phyloP scores from a whole-genome alignment of 2,797 vertebrate genomes.

The Lutjanus campechanus region DNA sequence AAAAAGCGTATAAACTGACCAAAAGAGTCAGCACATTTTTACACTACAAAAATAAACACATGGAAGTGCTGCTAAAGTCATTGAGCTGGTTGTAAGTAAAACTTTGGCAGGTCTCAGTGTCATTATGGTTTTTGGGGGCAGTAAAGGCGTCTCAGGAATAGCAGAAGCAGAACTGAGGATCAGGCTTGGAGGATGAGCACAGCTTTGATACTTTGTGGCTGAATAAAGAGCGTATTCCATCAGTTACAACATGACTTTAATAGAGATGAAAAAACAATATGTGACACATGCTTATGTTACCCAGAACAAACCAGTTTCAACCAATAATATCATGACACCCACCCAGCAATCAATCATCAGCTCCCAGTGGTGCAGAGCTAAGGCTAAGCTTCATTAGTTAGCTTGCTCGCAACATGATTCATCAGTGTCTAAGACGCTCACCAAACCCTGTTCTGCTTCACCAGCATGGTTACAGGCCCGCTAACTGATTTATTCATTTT shows the following conservation, averaged over 20 bases:
- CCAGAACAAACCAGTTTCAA: no score
- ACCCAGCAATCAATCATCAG: no score
- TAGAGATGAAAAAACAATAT: no score
- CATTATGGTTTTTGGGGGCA: constrained; percentile 37
- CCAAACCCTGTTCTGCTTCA: no score
- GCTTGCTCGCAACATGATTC: no score
- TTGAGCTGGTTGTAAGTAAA: not conserved
- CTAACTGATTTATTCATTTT: no score
- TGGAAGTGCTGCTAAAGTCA: constrained; percentile 31
- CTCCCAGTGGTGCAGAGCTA: no score
- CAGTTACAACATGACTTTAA: not conserved
- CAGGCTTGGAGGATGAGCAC: not conserved
- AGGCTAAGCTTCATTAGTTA: no score
- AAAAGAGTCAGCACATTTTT: constrained; percentile 37
- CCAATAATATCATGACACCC: no score
- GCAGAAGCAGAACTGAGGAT: constrained; percentile 7
- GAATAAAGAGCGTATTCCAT: not conserved
- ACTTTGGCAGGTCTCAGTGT: constrained; percentile 30
- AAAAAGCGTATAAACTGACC: constrained; percentile 13
- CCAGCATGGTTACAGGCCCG: no score
- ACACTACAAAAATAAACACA: constrained; percentile 22
- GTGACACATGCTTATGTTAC: no score
- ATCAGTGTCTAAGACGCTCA: no score
- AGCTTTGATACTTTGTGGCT: not conserved
- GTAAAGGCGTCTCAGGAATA: constrained; percentile 3